phyloP scores from a whole-genome alignment of 2,113 vertebrate genomes.

The Physeter macrocephalus region DNA sequence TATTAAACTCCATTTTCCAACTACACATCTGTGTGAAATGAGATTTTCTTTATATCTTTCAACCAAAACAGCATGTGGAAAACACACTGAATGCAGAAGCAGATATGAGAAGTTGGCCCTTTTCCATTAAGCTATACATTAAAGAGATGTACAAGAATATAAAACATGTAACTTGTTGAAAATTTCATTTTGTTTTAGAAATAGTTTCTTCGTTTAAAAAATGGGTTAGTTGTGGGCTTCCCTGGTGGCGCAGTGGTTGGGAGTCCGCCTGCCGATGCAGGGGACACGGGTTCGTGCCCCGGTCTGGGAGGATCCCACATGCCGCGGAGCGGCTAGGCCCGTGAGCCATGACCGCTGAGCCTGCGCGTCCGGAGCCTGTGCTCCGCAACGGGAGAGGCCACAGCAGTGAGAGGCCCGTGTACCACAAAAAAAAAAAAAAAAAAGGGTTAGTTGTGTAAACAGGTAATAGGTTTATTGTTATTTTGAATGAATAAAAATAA shows the following conservation, averaged over 20 bases:
- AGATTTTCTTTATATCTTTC: not conserved
- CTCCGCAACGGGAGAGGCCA: too few species aligned
- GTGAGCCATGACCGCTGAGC: too few species aligned
- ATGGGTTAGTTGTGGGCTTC: not conserved
- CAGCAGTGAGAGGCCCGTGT: too few species aligned
- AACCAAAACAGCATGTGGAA: not conserved
- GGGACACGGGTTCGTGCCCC: too few species aligned
- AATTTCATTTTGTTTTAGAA: slow-evolving; percentile 17
- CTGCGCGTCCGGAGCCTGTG: too few species aligned
- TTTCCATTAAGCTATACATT: not conserved
- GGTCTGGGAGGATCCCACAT: too few species aligned
- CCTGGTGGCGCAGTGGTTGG: too few species aligned
- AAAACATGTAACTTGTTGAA: not conserved
- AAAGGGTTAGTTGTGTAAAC: not conserved
- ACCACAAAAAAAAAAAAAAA: too few species aligned
- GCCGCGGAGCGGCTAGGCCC: too few species aligned
- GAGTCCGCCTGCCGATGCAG: too few species aligned
- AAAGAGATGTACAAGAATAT: not conserved
- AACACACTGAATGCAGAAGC: not conserved
- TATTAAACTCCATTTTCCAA: not conserved
- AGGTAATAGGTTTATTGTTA: not conserved
- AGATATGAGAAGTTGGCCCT: not conserved
- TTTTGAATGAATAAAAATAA: slow-evolving; percentile 15
- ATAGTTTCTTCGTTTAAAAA: not conserved
- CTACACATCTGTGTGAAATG: not conserved